phyloP scores from a whole-genome alignment of 1,140 invertebrate species.

The Leptinotarsa texana region DNA sequence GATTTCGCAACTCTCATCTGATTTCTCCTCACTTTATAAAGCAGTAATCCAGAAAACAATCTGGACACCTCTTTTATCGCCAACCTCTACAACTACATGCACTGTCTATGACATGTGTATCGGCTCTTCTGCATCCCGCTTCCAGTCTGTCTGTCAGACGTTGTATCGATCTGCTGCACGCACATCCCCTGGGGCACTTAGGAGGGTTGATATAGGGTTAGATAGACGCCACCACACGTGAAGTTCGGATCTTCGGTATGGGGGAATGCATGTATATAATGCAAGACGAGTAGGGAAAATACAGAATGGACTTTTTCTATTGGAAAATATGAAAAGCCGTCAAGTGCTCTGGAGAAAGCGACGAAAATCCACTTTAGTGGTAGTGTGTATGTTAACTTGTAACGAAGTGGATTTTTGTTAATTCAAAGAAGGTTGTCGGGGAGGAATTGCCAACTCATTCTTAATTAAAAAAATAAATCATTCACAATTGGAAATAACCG shows the following conservation, averaged over 20 bases:
- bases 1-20: too few species aligned
- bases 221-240: constrained; percentile 7
- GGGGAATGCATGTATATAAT: constrained; percentile 1
- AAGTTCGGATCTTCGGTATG: neutral
- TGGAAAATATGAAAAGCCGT: neutral
- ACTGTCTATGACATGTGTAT: constrained; percentile 10
- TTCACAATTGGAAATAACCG: too few species aligned
- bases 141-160: constrained; percentile 5
- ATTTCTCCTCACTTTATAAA: too few species aligned
- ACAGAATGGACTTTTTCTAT: neutral
- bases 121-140: neutral
- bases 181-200: constrained; percentile 6
- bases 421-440: too few species aligned
- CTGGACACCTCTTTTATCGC: too few species aligned
- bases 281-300: neutral
- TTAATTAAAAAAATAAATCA: too few species aligned
- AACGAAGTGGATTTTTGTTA: too few species aligned
- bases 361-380: too few species aligned
- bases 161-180: constrained; percentile 12
- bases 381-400: too few species aligned
- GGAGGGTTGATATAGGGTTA: constrained; percentile 11
- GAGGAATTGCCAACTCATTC: too few species aligned
- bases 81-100: neutral
- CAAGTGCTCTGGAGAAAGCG: neutral
- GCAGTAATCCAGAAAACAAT: too few species aligned